Conservation (phyloP, 2,797 vertebrate genomes). For the Cygnus olor region DNA sequence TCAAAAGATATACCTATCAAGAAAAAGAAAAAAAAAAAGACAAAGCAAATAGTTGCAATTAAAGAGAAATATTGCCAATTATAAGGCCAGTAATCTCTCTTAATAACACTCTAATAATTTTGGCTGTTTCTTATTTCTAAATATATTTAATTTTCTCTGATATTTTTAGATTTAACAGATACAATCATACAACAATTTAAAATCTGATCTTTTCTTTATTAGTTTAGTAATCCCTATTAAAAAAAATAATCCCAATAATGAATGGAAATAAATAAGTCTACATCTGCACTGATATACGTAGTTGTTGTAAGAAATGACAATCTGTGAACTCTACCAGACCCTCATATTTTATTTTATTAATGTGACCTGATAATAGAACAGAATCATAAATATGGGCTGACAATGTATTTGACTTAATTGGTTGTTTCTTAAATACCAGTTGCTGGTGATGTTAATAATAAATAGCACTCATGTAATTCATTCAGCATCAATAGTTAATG, state of each 20-base stretch:
- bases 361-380: slow-evolving; percentile 6
- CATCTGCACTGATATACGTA: neutral
- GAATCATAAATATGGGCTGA: slow-evolving; percentile 12
- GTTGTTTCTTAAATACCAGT: slow-evolving; percentile 39
- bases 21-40: fast-evolving
- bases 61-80: neutral
- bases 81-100: neutral
- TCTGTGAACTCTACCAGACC: neutral
- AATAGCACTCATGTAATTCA: slow-evolving; percentile 3
- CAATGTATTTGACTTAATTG: slow-evolving; percentile 24
- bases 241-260: neutral
- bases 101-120: neutral
- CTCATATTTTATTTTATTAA: slow-evolving; percentile 26
- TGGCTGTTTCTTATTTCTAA: neutral
- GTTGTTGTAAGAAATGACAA: neutral
- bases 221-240: neutral
- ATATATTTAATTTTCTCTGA: neutral
- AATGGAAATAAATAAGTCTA: neutral
- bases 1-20: neutral
- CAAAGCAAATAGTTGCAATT: neutral
- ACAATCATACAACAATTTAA: neutral
- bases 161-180: neutral
- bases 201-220: neutral
- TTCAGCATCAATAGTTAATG: slow-evolving; percentile 10
- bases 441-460: slow-evolving; percentile 44